These are phyloP conservation scores for Ochropleura leucogaster DNA, from an alignment of 2,888 invertebrate species.

Conservation along the genomic window DNA sequence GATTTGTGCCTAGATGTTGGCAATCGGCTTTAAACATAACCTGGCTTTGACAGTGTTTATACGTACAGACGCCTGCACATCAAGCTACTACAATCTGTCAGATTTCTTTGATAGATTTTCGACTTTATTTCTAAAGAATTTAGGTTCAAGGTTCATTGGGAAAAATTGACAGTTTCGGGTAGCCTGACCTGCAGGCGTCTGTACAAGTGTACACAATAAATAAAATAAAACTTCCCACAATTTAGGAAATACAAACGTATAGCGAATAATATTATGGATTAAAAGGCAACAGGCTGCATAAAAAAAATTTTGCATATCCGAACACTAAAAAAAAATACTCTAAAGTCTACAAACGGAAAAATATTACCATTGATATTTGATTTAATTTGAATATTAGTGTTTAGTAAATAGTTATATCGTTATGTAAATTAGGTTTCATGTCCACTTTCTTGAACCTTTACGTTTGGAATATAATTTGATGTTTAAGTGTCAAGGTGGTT, in stretches of 20 bases:
- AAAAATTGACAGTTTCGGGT: too few species aligned
- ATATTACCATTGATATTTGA: neutral
- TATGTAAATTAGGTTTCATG: slow-evolving; percentile 14
- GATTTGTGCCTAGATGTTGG: neutral
- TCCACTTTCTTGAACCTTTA: slow-evolving; percentile 27
- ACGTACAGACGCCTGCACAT: too few species aligned
- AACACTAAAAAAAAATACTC: neutral
- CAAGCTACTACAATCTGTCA: too few species aligned
- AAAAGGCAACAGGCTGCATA: neutral
- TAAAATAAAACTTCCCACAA: neutral
- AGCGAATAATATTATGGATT: neutral
- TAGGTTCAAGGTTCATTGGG: too few species aligned
- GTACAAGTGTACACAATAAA: too few species aligned
- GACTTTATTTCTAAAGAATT: too few species aligned
- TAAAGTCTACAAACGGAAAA: neutral
- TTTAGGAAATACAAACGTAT: neutral
- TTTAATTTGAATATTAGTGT: neutral
- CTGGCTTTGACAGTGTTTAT: too few species aligned
- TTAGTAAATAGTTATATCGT: slow-evolving; percentile 22
- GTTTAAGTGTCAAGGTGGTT: slow-evolving; percentile 22
- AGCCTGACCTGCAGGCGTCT: too few species aligned
- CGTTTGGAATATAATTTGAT: slow-evolving; percentile 2
- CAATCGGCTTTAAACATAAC: neutral
- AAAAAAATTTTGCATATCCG: neutral
- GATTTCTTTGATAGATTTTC: too few species aligned